Evolutionary conservation across 2,113 vertebrate species (phyloP), one percentile per base, ranked within the genome.

Genomic region (Scomber colias): DNA sequence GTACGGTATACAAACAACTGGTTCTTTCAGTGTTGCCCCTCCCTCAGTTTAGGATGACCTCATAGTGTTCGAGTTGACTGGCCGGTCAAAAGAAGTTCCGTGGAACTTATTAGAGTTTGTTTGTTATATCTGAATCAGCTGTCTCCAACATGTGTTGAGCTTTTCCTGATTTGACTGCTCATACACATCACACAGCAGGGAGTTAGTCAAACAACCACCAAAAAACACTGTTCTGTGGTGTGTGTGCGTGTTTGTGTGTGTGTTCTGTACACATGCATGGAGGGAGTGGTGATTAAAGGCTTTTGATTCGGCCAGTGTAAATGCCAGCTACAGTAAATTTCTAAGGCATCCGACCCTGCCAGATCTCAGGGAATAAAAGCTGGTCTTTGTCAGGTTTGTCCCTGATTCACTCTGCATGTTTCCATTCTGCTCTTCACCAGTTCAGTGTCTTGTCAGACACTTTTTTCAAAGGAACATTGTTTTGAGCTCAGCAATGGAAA

Each of bases 331-430:
- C 75, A 56, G 71, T 71, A 55, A 21, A 60, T 56, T 27, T 74
- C 11, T 1, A 3, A 69, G 48, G 31, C 45, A 31, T 62, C 35
- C 3, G 7, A 49, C 40, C 19, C 13, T 19, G 57, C 59, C 78
- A 62, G 70, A 67, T 70, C 49, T 77, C 27, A 12, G 16, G 1
- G 17, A 71, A 76, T 67, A 57, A 79, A 76, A 85, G 63, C 54
- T 53, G 65, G 55, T 71, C 76, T 84, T 27, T 81, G 75, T 86
- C 3, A 8, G 57, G 15, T 79, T 59, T 78, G 73, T 78, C 74
- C 35, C 44, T 3, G 50, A 60, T 45, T 60, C 50, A 14, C 51
- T 70, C 49, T 17, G 19, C 49, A 4, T 66, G 71, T 69, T 69
- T 81, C 45, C 75, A 50, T 56, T 53, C 61, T 67, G 45, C 65